Conservation (phyloP, 2,797 vertebrate species). For the Sarcophilus harrisii region DNA sequence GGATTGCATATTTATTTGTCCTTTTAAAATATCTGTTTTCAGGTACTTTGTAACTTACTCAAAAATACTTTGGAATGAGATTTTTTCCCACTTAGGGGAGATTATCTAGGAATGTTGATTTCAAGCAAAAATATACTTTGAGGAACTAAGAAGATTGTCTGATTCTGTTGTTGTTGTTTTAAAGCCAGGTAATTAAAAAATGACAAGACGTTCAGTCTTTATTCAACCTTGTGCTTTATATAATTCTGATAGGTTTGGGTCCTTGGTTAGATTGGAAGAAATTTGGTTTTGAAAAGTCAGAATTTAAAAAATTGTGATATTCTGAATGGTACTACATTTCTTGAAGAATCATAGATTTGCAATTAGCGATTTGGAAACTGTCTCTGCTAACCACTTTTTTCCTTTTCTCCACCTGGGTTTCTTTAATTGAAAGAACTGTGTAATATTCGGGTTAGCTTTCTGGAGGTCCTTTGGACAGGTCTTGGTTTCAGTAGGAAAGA, state of each 20-base stretch:
- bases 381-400: not conserved
- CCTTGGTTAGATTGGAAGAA: not conserved
- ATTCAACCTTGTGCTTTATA: constrained; percentile 21
- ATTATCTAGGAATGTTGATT: constrained; percentile 18
- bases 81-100: constrained; percentile 20
- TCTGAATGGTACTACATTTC: not conserved
- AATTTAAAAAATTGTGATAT: not conserved
- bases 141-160: not conserved
- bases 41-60: not conserved
- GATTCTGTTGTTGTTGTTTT: constrained; percentile 30
- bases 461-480: no score
- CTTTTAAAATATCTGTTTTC: constrained; percentile 50
- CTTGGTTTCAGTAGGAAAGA: no score
- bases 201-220: not conserved
- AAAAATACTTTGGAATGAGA: constrained; percentile 22
- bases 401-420: not conserved
- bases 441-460: no score
- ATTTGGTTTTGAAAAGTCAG: constrained; percentile 27
- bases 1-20: constrained; percentile 1
- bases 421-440: not conserved
- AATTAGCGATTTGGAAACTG: not conserved
- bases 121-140: constrained; percentile 56
- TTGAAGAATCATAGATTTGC: not conserved
- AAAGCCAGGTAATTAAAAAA: not conserved
- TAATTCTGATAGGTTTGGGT: not conserved